A percentile compares a stretch with the other conserved stretches of the same genome.
Evolutionary conservation across 1,140 invertebrate genomes (phyloP).

Genomic region (Subanguina moxae): DNA sequence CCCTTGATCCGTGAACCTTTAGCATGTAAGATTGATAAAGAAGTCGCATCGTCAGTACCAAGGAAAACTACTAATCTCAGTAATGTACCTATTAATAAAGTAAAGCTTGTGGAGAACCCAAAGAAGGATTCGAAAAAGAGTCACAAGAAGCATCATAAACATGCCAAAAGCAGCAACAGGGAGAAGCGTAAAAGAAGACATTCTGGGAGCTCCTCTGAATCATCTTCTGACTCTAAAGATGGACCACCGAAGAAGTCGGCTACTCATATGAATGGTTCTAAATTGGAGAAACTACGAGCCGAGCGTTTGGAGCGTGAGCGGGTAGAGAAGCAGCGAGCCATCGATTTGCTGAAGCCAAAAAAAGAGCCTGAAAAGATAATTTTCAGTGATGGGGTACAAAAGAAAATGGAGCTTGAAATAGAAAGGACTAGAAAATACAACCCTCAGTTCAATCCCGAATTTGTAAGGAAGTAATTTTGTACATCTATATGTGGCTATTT

Average conservation of each 20-base stretch:
- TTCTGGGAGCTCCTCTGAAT: neutral
- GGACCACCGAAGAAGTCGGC: constrained; percentile 17
- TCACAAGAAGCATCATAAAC: constrained; percentile 54
- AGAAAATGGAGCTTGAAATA: constrained; percentile 19
- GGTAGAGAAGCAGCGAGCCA: constrained; percentile 67
- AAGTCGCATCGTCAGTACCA: neutral
- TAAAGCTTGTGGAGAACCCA: constrained; percentile 6
- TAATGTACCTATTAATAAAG: neutral
- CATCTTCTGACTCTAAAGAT: neutral
- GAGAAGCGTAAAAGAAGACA: neutral
- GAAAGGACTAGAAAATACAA: constrained; percentile 71
- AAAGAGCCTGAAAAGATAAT: constrained; percentile 8
- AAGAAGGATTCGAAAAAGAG: constrained; percentile 43
- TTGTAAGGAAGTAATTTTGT: constrained; percentile 68
- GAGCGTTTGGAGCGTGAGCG: constrained; percentile 58
- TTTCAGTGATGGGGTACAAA: constrained; percentile 51
- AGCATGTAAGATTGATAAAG: neutral
- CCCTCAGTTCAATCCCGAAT: constrained; percentile 84
- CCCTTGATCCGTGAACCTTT: constrained; percentile 19
- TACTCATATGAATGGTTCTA: constrained; percentile 53
- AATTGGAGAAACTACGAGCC: constrained; percentile 71
- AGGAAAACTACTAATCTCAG: neutral
- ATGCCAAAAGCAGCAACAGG: constrained; percentile 1
- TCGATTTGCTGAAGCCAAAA: constrained; percentile 11
- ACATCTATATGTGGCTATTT: too few relatives aligned